Evolutionary conservation across 1,140 invertebrate genomes (phyloP).

Genomic region (Cyclina sinensis): DNA sequence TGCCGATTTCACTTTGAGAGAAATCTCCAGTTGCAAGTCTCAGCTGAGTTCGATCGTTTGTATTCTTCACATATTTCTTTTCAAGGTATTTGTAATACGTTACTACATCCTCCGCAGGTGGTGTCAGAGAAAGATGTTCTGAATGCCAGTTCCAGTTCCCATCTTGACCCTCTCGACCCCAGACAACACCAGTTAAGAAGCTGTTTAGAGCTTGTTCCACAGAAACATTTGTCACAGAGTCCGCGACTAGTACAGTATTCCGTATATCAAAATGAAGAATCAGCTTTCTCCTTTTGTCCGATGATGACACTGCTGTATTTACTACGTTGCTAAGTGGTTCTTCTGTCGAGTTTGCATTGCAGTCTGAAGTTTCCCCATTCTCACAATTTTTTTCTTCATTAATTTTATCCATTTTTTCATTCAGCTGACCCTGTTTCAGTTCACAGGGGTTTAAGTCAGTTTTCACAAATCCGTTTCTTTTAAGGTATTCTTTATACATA

Average conservation of each 20-base stretch:
- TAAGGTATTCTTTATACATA: slow-evolving; percentile 50
- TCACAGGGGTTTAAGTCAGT: background rate
- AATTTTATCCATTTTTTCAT: slow-evolving; percentile 47
- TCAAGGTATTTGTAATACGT: slow-evolving; percentile 85
- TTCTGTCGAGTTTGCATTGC: background rate
- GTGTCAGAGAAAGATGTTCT: slow-evolving; percentile 75
- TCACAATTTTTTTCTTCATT: slow-evolving; percentile 41
- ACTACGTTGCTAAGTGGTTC: slow-evolving; percentile 52
- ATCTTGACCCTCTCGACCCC: slow-evolving; percentile 77
- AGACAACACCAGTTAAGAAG: slow-evolving; percentile 83
- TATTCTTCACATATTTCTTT: slow-evolving; percentile 78
- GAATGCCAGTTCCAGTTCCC: slow-evolving; percentile 81
- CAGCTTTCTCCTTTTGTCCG: slow-evolving; percentile 79
- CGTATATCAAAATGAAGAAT: slow-evolving; percentile 85
- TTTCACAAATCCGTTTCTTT: slow-evolving; percentile 40
- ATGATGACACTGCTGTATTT: slow-evolving; percentile 7
- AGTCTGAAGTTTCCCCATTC: background rate
- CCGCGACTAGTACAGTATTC: slow-evolving; percentile 85
- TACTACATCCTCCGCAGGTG: slow-evolving; percentile 71
- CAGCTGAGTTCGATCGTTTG: slow-evolving; percentile 76
- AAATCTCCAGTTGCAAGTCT: slow-evolving; percentile 82
- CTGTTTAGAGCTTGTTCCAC: slow-evolving; percentile 85
- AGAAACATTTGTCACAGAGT: slow-evolving; percentile 83
- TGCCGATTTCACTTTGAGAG: slow-evolving; percentile 76
- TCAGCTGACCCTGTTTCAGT: background rate